Evolutionary conservation across 2,113 vertebrate genomes (phyloP).

Genomic region (Phalacrocorax brasilianus): DNA sequence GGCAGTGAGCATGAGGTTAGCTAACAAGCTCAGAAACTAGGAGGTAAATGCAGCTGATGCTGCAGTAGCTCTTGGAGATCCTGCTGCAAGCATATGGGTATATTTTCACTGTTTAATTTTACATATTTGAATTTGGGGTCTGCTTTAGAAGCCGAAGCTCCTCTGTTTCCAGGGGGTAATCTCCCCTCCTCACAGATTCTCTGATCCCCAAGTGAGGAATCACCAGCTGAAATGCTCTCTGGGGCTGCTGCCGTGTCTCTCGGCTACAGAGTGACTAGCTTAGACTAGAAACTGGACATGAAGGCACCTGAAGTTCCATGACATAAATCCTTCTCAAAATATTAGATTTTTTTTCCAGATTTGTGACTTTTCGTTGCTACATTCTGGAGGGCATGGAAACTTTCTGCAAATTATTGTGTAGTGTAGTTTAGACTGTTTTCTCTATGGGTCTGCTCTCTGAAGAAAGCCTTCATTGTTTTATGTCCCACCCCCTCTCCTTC

Average conservation of each 20-base stretch:
- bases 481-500: not conserved
- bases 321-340: not conserved
- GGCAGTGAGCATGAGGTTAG: not conserved
- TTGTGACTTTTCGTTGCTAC: not conserved
- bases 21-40: not conserved
- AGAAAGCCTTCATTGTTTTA: constrained; percentile 22
- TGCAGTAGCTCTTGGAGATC: not conserved
- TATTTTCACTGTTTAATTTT: not conserved
- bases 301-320: not conserved
- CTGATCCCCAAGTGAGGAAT: not conserved
- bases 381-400: not conserved
- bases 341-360: not conserved
- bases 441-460: not conserved
- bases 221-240: not conserved
- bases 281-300: not conserved
- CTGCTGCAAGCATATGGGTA: not conserved
- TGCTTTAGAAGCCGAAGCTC: not conserved
- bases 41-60: not conserved
- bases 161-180: not conserved
- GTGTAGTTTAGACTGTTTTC: not conserved
- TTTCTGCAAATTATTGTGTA: not conserved
- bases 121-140: not conserved
- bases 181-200: not conserved
- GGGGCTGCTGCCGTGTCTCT: not conserved
- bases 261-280: not conserved